A percentile compares a stretch with the other conserved stretches of the same genome.
Conservation (phyloP, 2,797 vertebrate genomes). For the Notolabrus celidotus region DNA sequence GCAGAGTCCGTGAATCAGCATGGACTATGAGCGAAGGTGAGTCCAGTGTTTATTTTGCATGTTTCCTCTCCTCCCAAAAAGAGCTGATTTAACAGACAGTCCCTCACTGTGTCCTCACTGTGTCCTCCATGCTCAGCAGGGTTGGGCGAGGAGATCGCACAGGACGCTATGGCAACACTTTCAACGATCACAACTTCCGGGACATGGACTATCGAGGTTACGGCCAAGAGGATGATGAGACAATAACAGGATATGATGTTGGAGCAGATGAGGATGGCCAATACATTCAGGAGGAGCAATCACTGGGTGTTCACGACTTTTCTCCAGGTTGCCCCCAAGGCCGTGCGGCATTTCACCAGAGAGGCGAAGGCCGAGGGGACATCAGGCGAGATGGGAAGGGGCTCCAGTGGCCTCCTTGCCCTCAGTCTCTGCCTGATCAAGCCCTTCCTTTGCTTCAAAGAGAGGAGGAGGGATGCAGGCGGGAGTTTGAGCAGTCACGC, state of each 20-base stretch:
- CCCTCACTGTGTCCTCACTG: background rate
- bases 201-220: constrained; percentile 93
- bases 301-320: constrained; percentile 60
- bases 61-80: background rate
- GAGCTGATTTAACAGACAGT: too few species aligned
- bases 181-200: constrained; percentile 89
- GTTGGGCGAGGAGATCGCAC: constrained; percentile 90
- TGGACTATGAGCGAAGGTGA: constrained; percentile 86
- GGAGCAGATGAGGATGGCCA: constrained; percentile 52
- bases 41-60: constrained; percentile 10
- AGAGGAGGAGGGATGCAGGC: constrained; percentile 71
- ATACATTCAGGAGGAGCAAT: constrained; percentile 57
- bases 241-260: constrained; percentile 60
- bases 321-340: constrained; percentile 62
- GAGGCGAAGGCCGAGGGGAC: constrained; percentile 65
- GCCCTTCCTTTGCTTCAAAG: constrained; percentile 58
- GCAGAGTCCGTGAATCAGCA: constrained; percentile 56
- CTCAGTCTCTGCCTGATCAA: constrained; percentile 61
- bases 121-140: constrained; percentile 65
- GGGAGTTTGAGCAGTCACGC: constrained; percentile 72
- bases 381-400: constrained; percentile 58
- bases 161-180: constrained; percentile 88
- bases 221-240: constrained; percentile 83
- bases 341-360: constrained; percentile 68
- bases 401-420: constrained; percentile 52